Conservation (phyloP, 2,113 vertebrate genomes). For the Emberiza fucata region DNA sequence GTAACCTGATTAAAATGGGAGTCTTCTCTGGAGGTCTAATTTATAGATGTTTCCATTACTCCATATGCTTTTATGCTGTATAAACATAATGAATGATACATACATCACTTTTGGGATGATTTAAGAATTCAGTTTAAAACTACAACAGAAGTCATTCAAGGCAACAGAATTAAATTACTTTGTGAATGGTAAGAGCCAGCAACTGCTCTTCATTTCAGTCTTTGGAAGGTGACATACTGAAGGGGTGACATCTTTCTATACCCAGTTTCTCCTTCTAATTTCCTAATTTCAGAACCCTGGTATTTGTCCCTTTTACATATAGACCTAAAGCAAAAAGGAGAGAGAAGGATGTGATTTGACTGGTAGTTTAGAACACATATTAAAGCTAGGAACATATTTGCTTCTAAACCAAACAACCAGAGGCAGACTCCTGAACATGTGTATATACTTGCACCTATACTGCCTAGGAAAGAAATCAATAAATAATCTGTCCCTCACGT, state of each 20-base stretch:
- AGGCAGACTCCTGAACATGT: neutral
- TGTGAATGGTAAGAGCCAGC: neutral
- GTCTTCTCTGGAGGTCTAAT: constrained; percentile 40
- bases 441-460: neutral
- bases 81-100: neutral
- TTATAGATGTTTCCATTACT: constrained; percentile 40
- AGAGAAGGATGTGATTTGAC: neutral
- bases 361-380: neutral
- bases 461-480: neutral
- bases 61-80: neutral
- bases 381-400: neutral
- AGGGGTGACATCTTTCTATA: neutral
- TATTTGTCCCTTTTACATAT: neutral
- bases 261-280: neutral
- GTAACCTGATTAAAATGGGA: constrained; percentile 36
- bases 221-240: neutral
- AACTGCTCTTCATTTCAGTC: neutral
- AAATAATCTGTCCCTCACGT: neutral
- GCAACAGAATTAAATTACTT: neutral
- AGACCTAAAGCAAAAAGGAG: neutral
- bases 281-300: neutral
- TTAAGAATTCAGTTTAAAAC: constrained; percentile 25
- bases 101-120: neutral
- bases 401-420: neutral
- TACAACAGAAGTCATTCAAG: neutral